Conservation (phyloP, 2,797 vertebrate species). For the Kryptopterus vitreolus region DNA sequence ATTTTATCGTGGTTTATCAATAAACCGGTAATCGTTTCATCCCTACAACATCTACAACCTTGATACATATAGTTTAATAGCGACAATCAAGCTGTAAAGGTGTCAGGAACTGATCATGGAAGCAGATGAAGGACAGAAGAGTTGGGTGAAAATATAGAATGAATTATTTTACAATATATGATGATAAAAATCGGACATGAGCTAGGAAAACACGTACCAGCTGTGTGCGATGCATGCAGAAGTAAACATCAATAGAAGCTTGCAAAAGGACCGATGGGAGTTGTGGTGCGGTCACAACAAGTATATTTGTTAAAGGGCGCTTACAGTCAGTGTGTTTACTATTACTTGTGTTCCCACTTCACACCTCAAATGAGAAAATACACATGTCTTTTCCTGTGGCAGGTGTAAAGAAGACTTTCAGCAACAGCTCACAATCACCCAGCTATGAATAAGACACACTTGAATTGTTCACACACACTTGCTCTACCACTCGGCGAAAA, state of each 20-base stretch:
- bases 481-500: too few species aligned
- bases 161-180: neutral
- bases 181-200: too few species aligned
- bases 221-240: neutral
- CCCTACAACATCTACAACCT: too few species aligned
- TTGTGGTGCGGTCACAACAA: too few species aligned
- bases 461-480: too few species aligned
- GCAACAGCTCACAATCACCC: too few species aligned
- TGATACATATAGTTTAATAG: too few species aligned
- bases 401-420: too few species aligned
- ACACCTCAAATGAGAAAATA: neutral
- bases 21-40: too few species aligned
- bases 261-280: neutral
- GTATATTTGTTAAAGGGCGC: neutral
- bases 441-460: too few species aligned
- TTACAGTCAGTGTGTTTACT: neutral
- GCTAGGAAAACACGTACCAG: neutral
- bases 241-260: neutral
- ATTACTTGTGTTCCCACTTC: neutral
- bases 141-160: too few species aligned
- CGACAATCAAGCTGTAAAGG: neutral
- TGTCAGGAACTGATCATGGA: neutral
- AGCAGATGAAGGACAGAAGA: neutral
- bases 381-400: neutral
- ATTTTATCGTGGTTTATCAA: too few species aligned